phyloP scores from a whole-genome alignment of 2,888 invertebrate species.

The Lucinisca nassula region DNA sequence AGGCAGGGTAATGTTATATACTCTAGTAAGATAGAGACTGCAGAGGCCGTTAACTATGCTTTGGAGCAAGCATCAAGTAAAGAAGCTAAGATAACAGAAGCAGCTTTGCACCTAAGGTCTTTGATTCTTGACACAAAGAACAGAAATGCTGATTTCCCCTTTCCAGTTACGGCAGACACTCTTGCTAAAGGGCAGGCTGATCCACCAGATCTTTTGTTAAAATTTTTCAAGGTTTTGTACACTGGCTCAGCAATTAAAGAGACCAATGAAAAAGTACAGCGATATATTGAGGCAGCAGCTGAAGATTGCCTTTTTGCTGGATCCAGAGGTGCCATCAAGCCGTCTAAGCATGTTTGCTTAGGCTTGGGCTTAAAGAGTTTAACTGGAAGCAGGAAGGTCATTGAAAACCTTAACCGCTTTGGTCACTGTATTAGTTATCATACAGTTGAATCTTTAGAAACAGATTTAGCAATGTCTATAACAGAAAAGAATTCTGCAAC shows the following conservation, averaged over 20 bases:
- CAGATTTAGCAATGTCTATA: constrained; percentile 31
- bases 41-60: not conserved
- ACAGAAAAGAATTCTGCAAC: constrained; percentile 12
- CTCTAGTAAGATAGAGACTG: not conserved
- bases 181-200: constrained; percentile 6
- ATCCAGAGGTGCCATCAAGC: constrained; percentile 25
- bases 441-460: constrained; percentile 50
- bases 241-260: not conserved
- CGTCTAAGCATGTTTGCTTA: constrained; percentile 46
- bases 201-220: not conserved
- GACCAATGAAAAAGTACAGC: not conserved
- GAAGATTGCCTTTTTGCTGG: not conserved
- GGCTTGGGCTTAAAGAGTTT: constrained; percentile 56
- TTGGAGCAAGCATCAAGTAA: not conserved
- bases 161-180: constrained; percentile 8
- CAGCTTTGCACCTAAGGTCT: not conserved
- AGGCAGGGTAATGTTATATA: constrained; percentile 14
- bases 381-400: constrained; percentile 41
- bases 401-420: constrained; percentile 51
- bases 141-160: not conserved
- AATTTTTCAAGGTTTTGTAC: constrained; percentile 4
- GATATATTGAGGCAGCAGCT: constrained; percentile 4
- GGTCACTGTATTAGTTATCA: constrained; percentile 41
- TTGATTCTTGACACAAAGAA: not conserved
- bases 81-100: not conserved